phyloP scores from a whole-genome alignment of 2,888 invertebrate species.

The Eristalinus aeneus region DNA sequence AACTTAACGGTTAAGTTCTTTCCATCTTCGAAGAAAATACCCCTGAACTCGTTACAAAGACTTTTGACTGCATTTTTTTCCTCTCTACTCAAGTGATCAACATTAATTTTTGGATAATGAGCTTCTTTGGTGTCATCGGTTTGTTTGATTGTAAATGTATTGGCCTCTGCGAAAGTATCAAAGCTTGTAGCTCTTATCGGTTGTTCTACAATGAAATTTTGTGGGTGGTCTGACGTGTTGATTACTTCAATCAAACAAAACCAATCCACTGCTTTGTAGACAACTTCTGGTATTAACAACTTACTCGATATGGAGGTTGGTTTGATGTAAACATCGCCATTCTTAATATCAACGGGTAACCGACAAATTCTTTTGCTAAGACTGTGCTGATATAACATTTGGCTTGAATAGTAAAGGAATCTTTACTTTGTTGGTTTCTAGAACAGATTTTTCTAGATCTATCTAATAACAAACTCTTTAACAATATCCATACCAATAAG shows the following conservation, averaged over 20 bases:
- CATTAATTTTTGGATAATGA: too few species aligned
- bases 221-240: not conserved
- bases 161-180: too few species aligned
- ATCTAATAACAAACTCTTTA: constrained; percentile 13
- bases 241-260: not conserved
- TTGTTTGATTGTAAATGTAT: too few species aligned
- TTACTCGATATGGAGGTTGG: not conserved
- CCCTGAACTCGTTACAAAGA: too few species aligned
- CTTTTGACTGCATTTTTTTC: too few species aligned
- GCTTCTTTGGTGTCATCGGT: too few species aligned
- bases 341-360: not conserved
- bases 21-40: too few species aligned
- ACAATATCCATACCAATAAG: constrained; percentile 6
- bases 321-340: not conserved
- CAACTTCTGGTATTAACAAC: not conserved
- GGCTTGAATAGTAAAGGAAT: not conserved
- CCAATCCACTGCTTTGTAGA: not conserved
- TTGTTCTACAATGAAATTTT: not conserved
- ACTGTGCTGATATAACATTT: not conserved
- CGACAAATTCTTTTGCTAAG: not conserved
- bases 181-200: not conserved
- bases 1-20: too few species aligned
- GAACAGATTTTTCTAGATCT: not conserved
- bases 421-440: not conserved
- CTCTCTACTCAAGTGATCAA: too few species aligned